Conservation (phyloP, 2,113 vertebrate genomes). For the Platycercus adscitus region DNA sequence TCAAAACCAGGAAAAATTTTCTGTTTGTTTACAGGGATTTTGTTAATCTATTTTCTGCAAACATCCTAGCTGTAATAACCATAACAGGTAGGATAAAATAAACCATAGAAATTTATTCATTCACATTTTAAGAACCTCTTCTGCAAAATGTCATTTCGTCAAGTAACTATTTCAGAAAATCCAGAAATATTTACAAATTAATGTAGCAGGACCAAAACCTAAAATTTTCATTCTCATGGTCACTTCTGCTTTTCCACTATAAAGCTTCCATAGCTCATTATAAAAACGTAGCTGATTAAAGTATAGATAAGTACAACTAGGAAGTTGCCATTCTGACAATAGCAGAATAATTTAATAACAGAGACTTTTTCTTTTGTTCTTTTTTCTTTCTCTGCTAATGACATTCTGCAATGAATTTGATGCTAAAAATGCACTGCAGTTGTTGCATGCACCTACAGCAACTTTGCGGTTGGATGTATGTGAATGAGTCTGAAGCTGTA, state of each 20-base stretch:
- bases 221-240: background rate
- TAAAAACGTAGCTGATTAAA: constrained; percentile 27
- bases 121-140: background rate
- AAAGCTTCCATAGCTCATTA: background rate
- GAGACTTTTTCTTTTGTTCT: background rate
- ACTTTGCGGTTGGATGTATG: background rate
- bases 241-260: background rate
- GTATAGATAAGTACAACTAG: background rate
- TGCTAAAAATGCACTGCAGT: background rate
- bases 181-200: constrained; percentile 30
- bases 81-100: background rate
- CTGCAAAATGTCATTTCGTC: background rate
- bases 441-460: background rate
- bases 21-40: background rate
- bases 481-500: background rate
- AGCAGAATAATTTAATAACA: constrained; percentile 16
- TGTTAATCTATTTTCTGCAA: background rate
- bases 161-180: background rate
- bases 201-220: background rate
- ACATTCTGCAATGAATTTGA: background rate
- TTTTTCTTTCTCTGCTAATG: background rate
- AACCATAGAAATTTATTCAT: background rate
- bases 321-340: background rate
- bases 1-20: background rate
- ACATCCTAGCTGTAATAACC: background rate